A percentile compares a stretch with the other conserved stretches of the same genome.
Conservation (phyloP, 2,113 vertebrate species). For the Sciurus niger region DNA sequence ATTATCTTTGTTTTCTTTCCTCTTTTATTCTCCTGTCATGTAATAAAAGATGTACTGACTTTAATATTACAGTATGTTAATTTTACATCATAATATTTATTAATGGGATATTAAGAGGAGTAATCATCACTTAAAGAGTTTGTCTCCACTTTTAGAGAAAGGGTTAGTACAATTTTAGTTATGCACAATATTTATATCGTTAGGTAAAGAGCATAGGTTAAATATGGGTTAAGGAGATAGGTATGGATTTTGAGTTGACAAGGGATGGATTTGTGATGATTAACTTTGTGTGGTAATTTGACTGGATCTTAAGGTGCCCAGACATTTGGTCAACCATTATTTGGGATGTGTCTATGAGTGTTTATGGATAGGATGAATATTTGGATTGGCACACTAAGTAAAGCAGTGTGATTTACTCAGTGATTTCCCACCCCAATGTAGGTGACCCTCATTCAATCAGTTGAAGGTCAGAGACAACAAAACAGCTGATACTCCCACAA, state of each 20-base stretch:
- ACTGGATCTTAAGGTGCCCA: too few species aligned
- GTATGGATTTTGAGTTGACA: neutral
- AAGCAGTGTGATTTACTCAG: neutral
- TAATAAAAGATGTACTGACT: too few species aligned
- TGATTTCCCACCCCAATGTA: neutral
- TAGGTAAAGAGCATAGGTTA: neutral
- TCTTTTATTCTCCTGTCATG: neutral
- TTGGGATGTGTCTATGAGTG: neutral
- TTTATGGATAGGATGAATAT: neutral
- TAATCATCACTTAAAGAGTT: neutral
- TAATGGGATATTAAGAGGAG: neutral
- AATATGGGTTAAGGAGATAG: neutral
- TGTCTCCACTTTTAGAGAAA: neutral
- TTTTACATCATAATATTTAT: neutral
- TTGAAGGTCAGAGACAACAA: neutral
- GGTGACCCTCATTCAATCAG: neutral
- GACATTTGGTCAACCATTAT: neutral
- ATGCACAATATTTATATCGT: neutral
- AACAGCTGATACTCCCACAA: neutral
- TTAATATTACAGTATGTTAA: neutral
- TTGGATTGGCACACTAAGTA: neutral
- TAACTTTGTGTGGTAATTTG: neutral
- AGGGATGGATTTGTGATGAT: neutral
- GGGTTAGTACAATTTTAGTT: neutral
- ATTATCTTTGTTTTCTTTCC: neutral